Percentiles rank a stretch among this genome's conserved stretches.
These are phyloP conservation scores for Lethrus apterus DNA, from an alignment of 1,140 invertebrate species.

Conservation along the genomic window DNA sequence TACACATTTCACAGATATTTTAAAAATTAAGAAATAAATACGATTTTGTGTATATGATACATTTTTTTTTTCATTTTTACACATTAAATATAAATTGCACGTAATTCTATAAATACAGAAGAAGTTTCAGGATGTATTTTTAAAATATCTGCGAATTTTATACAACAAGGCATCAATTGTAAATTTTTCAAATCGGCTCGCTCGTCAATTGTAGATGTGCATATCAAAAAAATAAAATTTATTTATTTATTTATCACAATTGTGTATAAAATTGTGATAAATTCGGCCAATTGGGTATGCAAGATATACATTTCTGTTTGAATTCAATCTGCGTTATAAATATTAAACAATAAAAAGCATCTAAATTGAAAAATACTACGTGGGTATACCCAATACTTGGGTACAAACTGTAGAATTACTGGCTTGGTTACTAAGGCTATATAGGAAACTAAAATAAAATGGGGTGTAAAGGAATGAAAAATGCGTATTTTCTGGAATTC, in stretches of 20 bases:
- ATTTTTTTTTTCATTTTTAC: not conserved
- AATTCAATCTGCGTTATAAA: too few relatives aligned
- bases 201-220: too few relatives aligned
- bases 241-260: not conserved
- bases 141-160: too few relatives aligned
- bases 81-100: slow-evolving; percentile 8
- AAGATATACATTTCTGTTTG: too few relatives aligned
- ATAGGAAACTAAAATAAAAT: not conserved
- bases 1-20: slow-evolving; percentile 11
- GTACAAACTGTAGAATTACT: slow-evolving; percentile 1
- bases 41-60: not conserved
- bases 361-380: not conserved
- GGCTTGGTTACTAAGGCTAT: slow-evolving; percentile 10
- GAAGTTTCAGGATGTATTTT: not conserved
- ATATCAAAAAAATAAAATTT: not conserved
- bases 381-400: not conserved
- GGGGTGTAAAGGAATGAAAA: not conserved
- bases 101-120: slow-evolving; percentile 1
- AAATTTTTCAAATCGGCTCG: too few relatives aligned
- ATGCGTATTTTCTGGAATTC: not conserved
- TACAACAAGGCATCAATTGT: slow-evolving; percentile 4
- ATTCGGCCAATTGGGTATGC: not conserved
- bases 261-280: not conserved
- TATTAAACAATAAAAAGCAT: not conserved
- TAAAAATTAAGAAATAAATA: not conserved